Base-by-base conservation (phyloP, 2,888 invertebrate species). In the Zelleria hepariella region DNA sequence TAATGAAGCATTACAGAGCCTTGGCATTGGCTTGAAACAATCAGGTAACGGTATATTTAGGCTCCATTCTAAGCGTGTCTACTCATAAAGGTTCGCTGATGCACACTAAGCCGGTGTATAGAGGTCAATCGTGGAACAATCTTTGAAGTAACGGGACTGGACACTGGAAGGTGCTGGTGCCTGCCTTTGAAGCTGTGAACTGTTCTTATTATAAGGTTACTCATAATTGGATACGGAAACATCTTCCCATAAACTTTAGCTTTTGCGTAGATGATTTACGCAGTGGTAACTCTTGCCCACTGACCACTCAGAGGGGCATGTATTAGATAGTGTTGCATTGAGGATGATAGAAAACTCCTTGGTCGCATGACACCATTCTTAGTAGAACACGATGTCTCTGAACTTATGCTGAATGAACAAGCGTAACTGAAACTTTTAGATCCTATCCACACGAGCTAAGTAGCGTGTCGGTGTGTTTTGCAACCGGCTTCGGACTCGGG, bases 101-200 rank as follows among this genome's bases (percentile, higher is more conserved):
- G 51, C 20, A 51, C 20, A 21, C 51, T 10, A 51, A 51, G 51
- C 8, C 23, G 23, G 15, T 26, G 58, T 62, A 63, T 57, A 62
- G 58, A 61, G 61, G 62, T 65, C 58, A 62, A 60, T 66, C 66
- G 68, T 66, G 66, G 65, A 68, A 68, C 66, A 66, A 66, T 68
- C 64, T 70, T 67, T 63, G 63, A 62, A 64, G 63, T 75, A 78
- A 77, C 78, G 75, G 78, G 68, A 74, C 65, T 53, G 58, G 59
- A 61, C 64, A 62, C 63, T 62, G 63, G 68, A 15, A 18, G 5
- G 49, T 18, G 49, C 49, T 21, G 7, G 49, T 20, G 49, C 49
- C 18, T 49, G 21, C 7, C 7, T 53, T 25, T 51, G 51, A 51
- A 51, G 23, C 8, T 15, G 32, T 42, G 32, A 15, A 42, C 10